phyloP scores from a whole-genome alignment of 2,797 vertebrate genomes.

The Enteromius treurensis region DNA sequence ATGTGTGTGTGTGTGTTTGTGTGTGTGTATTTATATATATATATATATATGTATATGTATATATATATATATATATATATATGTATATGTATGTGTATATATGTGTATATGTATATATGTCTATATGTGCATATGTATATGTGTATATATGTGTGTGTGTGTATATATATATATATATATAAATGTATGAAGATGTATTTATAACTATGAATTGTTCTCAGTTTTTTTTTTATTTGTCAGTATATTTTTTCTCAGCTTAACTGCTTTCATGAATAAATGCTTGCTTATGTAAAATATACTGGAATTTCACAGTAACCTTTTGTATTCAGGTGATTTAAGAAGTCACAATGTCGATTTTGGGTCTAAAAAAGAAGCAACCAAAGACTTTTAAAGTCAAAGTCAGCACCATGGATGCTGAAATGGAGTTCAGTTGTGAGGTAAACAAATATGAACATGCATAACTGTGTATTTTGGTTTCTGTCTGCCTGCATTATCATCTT shows the following conservation, averaged over 20 bases:
- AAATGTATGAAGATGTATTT: neutral
- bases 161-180: too few species aligned
- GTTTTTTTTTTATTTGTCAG: too few species aligned
- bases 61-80: too few species aligned
- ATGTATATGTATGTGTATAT: neutral
- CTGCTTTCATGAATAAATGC: neutral
- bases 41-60: too few species aligned
- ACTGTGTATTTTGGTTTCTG: neutral
- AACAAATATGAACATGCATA: slow-evolving; percentile 21
- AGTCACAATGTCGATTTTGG: slow-evolving; percentile 87
- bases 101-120: too few species aligned
- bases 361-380: slow-evolving; percentile 91
- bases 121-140: too few species aligned
- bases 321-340: slow-evolving; percentile 28
- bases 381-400: slow-evolving; percentile 96
- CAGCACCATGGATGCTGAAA: slow-evolving; percentile 91
- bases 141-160: too few species aligned
- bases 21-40: too few species aligned
- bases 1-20: too few species aligned
- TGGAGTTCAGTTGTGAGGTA: slow-evolving; percentile 96
- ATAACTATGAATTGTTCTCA: neutral
- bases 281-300: neutral
- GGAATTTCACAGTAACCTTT: neutral
- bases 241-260: neutral
- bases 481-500: neutral